Evolutionary conservation across 2,113 vertebrate genomes (phyloP).

Genomic region (Protobothrops flavoviridis): DNA sequence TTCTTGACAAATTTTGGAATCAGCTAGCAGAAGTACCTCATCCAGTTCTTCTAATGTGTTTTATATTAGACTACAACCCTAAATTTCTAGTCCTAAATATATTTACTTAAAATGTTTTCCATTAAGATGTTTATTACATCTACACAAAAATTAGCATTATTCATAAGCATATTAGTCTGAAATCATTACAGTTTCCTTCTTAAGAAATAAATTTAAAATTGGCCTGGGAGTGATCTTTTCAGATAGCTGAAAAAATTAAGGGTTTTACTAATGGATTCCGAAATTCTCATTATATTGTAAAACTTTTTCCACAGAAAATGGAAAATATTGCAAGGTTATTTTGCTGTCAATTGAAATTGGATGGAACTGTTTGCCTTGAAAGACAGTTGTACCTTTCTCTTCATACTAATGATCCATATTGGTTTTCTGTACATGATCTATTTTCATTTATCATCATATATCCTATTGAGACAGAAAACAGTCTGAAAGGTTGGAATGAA

Average conservation of each 20-base stretch:
- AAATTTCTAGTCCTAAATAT: neutral
- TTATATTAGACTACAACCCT: neutral
- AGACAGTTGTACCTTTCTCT: neutral
- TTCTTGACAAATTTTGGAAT: neutral
- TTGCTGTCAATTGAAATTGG: neutral
- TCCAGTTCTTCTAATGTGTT: neutral
- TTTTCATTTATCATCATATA: neutral
- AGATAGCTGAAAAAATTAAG: neutral
- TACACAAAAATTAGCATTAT: neutral
- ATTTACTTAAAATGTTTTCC: neutral
- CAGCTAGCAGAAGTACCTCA: neutral
- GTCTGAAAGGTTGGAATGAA: neutral
- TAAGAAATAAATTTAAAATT: neutral
- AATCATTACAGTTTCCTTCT: neutral
- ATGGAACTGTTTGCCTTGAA: neutral
- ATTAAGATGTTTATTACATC: neutral
- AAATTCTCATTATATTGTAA: neutral
- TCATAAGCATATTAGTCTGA: neutral
- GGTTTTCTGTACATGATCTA: neutral
- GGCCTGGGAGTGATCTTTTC: neutral
- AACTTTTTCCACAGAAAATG: neutral
- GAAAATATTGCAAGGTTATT: neutral
- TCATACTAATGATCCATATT: neutral
- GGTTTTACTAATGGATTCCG: neutral
- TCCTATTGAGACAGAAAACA: neutral